These are phyloP conservation scores for Norana najaformis DNA, from an alignment of 2,888 invertebrate species.

Conservation along the genomic window DNA sequence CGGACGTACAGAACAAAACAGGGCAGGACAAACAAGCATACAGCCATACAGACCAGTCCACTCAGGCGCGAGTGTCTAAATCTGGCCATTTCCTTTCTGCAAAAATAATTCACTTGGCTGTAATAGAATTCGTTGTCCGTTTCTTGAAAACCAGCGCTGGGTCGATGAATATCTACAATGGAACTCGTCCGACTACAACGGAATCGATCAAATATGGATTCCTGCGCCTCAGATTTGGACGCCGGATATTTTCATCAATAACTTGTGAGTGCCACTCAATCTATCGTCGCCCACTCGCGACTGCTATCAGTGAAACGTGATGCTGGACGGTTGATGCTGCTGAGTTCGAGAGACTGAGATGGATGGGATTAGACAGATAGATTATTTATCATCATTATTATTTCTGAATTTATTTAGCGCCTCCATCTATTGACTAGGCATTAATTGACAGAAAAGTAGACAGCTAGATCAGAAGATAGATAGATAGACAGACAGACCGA, in stretches of 20 bases:
- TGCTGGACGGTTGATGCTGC: background rate
- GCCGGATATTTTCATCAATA: slow-evolving; percentile 49
- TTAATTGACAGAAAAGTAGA: too few species aligned
- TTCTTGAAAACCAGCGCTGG: slow-evolving; percentile 43
- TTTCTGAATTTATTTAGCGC: too few species aligned
- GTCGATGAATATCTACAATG: slow-evolving; percentile 47
- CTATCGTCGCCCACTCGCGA: background rate
- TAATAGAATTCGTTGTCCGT: background rate
- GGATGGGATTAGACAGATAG: background rate
- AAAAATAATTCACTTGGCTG: background rate
- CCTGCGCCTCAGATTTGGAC: slow-evolving; percentile 47
- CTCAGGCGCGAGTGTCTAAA: too few species aligned
- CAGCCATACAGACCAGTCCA: too few species aligned
- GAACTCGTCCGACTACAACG: slow-evolving; percentile 45
- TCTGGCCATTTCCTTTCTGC: too few species aligned
- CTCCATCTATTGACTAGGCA: too few species aligned
- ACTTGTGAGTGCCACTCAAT: slow-evolving; percentile 43
- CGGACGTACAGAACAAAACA: too few species aligned
- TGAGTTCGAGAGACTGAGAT: background rate
- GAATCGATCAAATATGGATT: slow-evolving; percentile 45
- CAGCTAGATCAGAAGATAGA: too few species aligned
- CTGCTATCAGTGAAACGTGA: background rate
- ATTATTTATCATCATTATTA: too few species aligned
- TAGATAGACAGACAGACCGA: background rate
- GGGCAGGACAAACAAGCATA: too few species aligned